Evolutionary conservation across 2,113 vertebrate species (phyloP).

Genomic region (Penelope pileata): DNA sequence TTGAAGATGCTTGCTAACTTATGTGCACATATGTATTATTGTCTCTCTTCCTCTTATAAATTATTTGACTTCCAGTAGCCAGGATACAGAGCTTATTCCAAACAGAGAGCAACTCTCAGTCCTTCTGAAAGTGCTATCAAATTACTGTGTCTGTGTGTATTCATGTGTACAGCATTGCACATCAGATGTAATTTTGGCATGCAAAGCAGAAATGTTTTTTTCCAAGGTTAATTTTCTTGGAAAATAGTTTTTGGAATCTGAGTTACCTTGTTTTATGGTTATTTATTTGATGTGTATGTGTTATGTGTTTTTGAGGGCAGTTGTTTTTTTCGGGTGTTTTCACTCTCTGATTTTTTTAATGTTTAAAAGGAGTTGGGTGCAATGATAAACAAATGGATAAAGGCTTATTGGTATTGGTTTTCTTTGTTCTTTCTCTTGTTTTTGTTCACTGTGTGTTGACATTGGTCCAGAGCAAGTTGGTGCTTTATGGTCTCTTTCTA

Average conservation of each 20-base stretch:
- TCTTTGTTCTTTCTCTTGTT: background rate
- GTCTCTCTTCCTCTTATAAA: background rate
- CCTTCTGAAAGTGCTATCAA: background rate
- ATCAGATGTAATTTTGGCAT: background rate
- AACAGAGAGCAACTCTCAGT: background rate
- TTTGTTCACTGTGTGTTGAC: background rate
- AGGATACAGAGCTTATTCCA: background rate
- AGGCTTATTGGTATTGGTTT: background rate
- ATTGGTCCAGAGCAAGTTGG: background rate
- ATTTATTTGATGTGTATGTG: background rate
- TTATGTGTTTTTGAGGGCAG: background rate
- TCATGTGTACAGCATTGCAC: accelerated
- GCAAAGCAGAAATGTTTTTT: background rate
- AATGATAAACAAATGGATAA: background rate
- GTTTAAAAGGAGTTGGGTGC: background rate
- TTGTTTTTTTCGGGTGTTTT: background rate
- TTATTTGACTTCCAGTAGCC: background rate
- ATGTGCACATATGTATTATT: background rate
- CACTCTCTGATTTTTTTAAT: background rate
- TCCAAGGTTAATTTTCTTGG: background rate
- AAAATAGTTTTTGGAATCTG: background rate
- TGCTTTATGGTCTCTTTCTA: background rate
- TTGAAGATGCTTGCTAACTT: background rate
- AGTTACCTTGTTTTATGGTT: background rate
- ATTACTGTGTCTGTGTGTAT: background rate